These are phyloP conservation scores for Odocoileus hemionus DNA, from an alignment of 2,113 vertebrate genomes.

Conservation along the genomic window DNA sequence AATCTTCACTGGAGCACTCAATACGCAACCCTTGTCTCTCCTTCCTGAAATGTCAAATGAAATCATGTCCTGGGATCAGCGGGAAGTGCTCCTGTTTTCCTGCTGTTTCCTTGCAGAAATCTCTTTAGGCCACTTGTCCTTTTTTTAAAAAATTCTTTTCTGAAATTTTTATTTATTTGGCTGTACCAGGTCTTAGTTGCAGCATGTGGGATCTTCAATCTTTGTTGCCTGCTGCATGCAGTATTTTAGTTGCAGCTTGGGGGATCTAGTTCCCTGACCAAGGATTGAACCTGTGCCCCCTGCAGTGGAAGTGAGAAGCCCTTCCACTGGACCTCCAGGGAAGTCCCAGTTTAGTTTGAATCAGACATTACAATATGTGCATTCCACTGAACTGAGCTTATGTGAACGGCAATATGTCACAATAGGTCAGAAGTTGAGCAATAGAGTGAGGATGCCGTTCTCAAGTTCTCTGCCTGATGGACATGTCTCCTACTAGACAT, in stretches of 20 bases:
- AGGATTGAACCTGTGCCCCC: neutral
- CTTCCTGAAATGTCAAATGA: neutral
- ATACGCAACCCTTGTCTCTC: neutral
- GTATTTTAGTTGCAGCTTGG: neutral
- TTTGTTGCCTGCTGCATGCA: neutral
- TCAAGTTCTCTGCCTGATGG: neutral
- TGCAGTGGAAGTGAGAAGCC: neutral
- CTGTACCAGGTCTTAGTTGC: neutral
- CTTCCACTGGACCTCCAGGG: neutral
- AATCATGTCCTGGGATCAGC: neutral
- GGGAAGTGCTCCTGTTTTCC: neutral
- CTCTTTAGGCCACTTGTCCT: neutral
- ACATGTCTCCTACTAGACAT: neutral
- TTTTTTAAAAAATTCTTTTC: neutral
- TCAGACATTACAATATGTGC: neutral
- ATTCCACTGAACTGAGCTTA: neutral
- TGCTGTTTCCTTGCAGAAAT: neutral
- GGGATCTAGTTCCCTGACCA: neutral
- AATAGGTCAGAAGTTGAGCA: neutral
- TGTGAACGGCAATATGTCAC: neutral
- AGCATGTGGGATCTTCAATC: neutral
- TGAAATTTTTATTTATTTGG: neutral
- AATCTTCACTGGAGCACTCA: neutral
- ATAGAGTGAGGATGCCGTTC: fast-evolving
- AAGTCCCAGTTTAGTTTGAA: neutral